These are phyloP conservation scores for Lutjanus argentimaculatus DNA, from an alignment of 2,797 vertebrate genomes.

Conservation along the genomic window DNA sequence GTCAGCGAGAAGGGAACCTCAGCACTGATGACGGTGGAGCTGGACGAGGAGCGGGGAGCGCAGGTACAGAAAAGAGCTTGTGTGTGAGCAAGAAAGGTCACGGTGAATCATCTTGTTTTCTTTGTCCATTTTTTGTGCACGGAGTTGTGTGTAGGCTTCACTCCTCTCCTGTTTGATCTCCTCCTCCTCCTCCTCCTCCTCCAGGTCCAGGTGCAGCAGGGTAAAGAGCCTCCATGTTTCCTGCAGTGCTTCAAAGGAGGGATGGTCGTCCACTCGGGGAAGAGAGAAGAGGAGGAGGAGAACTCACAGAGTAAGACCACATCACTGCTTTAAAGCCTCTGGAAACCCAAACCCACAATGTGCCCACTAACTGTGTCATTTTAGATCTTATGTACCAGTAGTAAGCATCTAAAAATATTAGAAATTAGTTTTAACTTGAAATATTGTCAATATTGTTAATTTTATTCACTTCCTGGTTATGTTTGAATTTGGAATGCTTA, in stretches of 20 bases:
- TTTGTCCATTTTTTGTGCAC: neutral
- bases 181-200: neutral
- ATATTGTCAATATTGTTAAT: too few relatives aligned
- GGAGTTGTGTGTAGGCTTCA: neutral
- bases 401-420: too few relatives aligned
- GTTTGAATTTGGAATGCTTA: too few relatives aligned
- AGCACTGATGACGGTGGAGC: slow-evolving; percentile 95
- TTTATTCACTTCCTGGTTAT: too few relatives aligned
- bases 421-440: too few relatives aligned
- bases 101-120: neutral
- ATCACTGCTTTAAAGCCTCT: neutral
- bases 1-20: slow-evolving; percentile 96
- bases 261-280: slow-evolving; percentile 95
- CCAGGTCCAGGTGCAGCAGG: slow-evolving; percentile 95
- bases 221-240: slow-evolving; percentile 95
- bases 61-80: slow-evolving; percentile 84
- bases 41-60: slow-evolving; percentile 94
- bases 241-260: slow-evolving; percentile 95
- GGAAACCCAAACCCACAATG: too few relatives aligned
- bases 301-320: slow-evolving; percentile 89
- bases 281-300: slow-evolving; percentile 95
- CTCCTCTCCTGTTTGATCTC: neutral
- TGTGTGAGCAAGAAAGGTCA: too few relatives aligned
- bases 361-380: too few relatives aligned
- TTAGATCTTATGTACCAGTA: too few relatives aligned